A percentile compares a stretch with the other conserved stretches of the same genome.
phyloP scores from a whole-genome alignment of 2,113 vertebrate species.

The Malurus melanocephalus region DNA sequence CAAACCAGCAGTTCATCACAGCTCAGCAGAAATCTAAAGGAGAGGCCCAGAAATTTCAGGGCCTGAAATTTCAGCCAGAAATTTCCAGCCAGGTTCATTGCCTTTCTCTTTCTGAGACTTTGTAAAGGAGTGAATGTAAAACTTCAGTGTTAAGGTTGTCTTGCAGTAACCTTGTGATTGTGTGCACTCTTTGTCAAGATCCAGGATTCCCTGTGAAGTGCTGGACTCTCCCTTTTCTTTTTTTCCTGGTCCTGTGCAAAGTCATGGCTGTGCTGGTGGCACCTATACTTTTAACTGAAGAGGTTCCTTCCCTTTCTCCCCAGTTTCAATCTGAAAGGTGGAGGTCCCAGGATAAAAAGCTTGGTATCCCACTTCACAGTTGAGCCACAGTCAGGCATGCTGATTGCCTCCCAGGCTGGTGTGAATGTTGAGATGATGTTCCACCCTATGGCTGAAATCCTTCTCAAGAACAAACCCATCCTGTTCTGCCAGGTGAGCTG shows the following conservation, averaged over 20 bases:
- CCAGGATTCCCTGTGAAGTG: not conserved
- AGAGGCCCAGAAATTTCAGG: not conserved
- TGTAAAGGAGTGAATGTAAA: not conserved
- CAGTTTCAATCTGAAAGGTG: constrained; percentile 77
- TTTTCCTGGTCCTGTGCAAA: not conserved
- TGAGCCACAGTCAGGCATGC: constrained; percentile 72
- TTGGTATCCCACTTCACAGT: constrained; percentile 75
- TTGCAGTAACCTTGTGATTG: rapidly evolving
- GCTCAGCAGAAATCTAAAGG: not conserved
- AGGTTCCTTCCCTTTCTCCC: not conserved
- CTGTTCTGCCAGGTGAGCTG: constrained; percentile 82
- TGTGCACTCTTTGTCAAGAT: not conserved
- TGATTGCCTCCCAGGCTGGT: constrained; percentile 66
- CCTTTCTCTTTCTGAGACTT: not conserved
- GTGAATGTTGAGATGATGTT: constrained; percentile 75
- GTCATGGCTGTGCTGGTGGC: not conserved
- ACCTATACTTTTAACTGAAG: not conserved
- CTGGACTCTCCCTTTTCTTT: not conserved
- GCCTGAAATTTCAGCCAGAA: not conserved
- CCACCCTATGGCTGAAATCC: constrained; percentile 74
- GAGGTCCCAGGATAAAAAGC: constrained; percentile 20
- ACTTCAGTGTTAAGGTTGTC: rapidly evolving
- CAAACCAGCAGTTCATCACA: not conserved
- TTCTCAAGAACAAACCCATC: constrained; percentile 74
- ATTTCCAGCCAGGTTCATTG: not conserved